phyloP scores from a whole-genome alignment of 2,888 invertebrate genomes.

The Drosophila lacicola region DNA sequence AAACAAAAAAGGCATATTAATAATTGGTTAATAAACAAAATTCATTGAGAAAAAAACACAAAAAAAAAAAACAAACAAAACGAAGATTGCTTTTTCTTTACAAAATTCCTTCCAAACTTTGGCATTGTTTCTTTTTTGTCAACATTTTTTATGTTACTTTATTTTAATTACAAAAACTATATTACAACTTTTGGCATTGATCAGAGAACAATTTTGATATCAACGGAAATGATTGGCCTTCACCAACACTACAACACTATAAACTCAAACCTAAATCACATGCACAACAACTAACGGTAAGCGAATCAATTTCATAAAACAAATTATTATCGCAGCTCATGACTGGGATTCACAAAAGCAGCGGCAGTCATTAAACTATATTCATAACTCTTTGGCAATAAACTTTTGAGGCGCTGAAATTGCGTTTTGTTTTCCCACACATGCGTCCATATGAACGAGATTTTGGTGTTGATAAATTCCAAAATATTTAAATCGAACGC shows the following conservation, averaged over 20 bases:
- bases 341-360: constrained; percentile 17
- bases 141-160: constrained; percentile 14
- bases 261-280: constrained; percentile 33
- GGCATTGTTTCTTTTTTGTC: constrained; percentile 23
- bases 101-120: constrained; percentile 61
- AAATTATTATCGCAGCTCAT: constrained; percentile 14
- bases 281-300: constrained; percentile 60
- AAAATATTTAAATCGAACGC: constrained; percentile 48
- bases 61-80: constrained; percentile 48
- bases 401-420: constrained; percentile 42
- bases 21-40: constrained; percentile 80
- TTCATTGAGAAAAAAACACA: constrained; percentile 54
- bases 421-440: constrained; percentile 43
- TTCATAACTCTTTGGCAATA: constrained; percentile 47
- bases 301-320: constrained; percentile 32
- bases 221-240: constrained; percentile 57
- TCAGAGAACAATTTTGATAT: constrained; percentile 49
- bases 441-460: constrained; percentile 12
- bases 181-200: constrained; percentile 57
- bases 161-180: constrained; percentile 11
- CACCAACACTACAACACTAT: constrained; percentile 44
- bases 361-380: constrained; percentile 19
- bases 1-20: constrained; percentile 60
- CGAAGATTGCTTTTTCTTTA: constrained; percentile 68
- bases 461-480: constrained; percentile 59